phyloP scores from a whole-genome alignment of 2,113 vertebrate species.

The Lasiurus cinereus region DNA sequence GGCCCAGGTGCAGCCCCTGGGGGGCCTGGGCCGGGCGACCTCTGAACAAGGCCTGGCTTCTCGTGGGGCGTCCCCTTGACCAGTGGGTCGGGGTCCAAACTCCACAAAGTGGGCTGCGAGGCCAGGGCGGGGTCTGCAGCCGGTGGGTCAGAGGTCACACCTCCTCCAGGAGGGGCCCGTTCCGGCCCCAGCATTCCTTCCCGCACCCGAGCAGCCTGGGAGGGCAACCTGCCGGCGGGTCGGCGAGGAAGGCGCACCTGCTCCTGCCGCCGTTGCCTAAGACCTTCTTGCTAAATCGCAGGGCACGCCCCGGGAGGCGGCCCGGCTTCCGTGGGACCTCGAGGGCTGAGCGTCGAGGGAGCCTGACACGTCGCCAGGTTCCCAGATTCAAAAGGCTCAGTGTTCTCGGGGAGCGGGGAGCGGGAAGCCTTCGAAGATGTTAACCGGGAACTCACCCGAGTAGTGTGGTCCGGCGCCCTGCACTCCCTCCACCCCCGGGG shows the following conservation, averaged over 20 bases:
- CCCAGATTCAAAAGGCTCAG: conserved; percentile 61
- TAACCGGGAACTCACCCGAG: neutral
- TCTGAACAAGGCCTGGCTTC: neutral
- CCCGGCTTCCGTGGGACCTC: neutral
- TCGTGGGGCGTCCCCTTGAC: neutral
- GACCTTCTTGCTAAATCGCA: neutral
- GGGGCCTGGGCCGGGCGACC: neutral
- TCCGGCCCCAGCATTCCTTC: neutral
- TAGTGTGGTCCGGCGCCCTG: neutral
- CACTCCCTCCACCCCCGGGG: too few species aligned
- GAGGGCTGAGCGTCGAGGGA: neutral
- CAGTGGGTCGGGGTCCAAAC: neutral
- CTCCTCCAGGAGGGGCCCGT: neutral
- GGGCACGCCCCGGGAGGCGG: neutral
- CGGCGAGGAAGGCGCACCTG: neutral
- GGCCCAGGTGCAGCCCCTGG: neutral
- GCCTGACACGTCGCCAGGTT: conserved; percentile 43
- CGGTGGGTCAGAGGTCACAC: neutral
- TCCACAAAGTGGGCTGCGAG: neutral
- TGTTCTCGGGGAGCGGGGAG: neutral
- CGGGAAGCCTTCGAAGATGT: neutral
- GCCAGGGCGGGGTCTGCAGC: neutral
- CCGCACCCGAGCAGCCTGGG: neutral
- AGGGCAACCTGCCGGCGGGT: fast-evolving
- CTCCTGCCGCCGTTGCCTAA: neutral